Evolutionary conservation across 2,113 vertebrate genomes (phyloP).

Genomic region (Campylomormyrus tamandua): DNA sequence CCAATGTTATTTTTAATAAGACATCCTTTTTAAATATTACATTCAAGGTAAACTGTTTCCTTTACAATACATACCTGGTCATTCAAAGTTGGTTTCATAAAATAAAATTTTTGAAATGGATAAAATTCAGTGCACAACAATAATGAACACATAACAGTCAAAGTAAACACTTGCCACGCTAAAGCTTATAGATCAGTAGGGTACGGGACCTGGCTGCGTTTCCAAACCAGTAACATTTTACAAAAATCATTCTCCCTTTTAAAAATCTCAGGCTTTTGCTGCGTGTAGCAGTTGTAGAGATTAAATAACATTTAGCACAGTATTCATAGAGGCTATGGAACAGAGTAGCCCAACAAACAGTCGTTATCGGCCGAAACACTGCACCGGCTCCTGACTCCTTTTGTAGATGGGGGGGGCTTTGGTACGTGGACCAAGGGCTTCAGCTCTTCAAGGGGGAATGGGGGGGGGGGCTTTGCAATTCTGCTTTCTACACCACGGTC

Average conservation of each 20-base stretch:
- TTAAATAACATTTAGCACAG: conserved; percentile 54
- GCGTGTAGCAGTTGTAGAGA: conserved; percentile 47
- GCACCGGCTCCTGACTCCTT: conserved; percentile 44
- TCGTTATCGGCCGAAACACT: conserved; percentile 52
- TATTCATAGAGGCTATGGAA: conserved; percentile 46
- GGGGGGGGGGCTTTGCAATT: neutral
- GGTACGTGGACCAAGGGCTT: conserved; percentile 55
- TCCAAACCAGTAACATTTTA: neutral
- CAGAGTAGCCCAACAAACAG: conserved; percentile 58
- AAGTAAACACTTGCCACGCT: conserved; percentile 37
- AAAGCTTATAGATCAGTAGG: conserved; percentile 51
- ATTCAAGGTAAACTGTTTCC: conserved; percentile 66
- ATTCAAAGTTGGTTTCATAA: conserved; percentile 51
- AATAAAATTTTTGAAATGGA: conserved; percentile 47
- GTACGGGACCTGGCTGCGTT: conserved; percentile 25
- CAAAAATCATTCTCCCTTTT: conserved; percentile 32
- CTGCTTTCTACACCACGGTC: neutral
- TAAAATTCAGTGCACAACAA: conserved; percentile 61
- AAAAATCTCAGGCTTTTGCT: conserved; percentile 54
- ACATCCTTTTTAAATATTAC: conserved; percentile 60
- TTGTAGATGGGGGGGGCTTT: conserved; percentile 60
- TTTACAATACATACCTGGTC: conserved; percentile 59
- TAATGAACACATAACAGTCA: conserved; percentile 63
- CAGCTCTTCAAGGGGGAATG: neutral
- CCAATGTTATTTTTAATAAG: conserved; percentile 21